Conservation (phyloP, 2,113 vertebrate species). For the Archocentrus centrarchus region DNA sequence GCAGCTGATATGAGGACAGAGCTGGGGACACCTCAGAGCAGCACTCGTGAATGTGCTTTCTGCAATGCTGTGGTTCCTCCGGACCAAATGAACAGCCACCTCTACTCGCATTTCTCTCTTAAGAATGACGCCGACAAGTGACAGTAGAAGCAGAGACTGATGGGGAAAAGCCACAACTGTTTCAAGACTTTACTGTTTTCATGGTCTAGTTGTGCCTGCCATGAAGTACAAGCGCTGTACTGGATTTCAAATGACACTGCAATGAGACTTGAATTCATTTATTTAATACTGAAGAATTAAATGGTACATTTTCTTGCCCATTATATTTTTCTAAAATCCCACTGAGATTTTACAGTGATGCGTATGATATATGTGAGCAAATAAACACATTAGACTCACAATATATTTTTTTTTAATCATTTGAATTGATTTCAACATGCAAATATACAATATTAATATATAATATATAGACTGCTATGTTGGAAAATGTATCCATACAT, state of each 20-base stretch:
- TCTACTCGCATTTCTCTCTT: constrained; percentile 91
- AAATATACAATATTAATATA: neutral
- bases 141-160: constrained; percentile 64
- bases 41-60: constrained; percentile 91
- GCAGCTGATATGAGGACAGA: constrained; percentile 80
- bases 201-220: constrained; percentile 48
- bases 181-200: constrained; percentile 58
- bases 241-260: constrained; percentile 73
- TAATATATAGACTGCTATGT: neutral
- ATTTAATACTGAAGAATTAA: constrained; percentile 80
- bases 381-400: constrained; percentile 72
- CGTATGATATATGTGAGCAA: constrained; percentile 62
- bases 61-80: constrained; percentile 91
- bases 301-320: constrained; percentile 70
- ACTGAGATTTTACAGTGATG: constrained; percentile 54
- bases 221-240: constrained; percentile 62
- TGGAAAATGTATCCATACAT: neutral
- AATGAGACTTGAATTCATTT: constrained; percentile 78
- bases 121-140: constrained; percentile 83
- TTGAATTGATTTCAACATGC: constrained; percentile 26
- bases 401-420: constrained; percentile 21
- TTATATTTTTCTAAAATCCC: constrained; percentile 64
- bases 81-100: constrained; percentile 92
- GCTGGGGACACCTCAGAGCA: constrained; percentile 79
- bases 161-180: constrained; percentile 38